A percentile compares a stretch with the other conserved stretches of the same genome.
These are phyloP conservation scores for Oreotrochilus melanogaster DNA, from an alignment of 2,113 vertebrate genomes.

Conservation along the genomic window DNA sequence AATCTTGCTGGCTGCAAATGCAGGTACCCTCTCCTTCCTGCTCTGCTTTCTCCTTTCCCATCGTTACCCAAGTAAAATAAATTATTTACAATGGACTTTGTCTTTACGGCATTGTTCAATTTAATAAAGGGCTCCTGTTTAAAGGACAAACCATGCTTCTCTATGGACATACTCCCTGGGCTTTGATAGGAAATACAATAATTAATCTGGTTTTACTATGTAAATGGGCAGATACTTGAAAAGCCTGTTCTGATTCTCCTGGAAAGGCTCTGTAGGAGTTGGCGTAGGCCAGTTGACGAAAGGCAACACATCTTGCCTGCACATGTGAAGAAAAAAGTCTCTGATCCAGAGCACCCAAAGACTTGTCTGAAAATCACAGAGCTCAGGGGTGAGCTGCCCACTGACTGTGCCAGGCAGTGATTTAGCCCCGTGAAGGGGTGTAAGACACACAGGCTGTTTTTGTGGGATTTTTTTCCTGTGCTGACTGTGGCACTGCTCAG, in stretches of 20 bases:
- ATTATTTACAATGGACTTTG: neutral
- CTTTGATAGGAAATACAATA: neutral
- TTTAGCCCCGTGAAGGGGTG: neutral
- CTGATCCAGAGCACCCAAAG: neutral
- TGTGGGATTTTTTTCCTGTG: neutral
- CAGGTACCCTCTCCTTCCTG: constrained; percentile 10
- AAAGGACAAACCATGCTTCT: neutral
- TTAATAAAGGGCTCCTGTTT: neutral
- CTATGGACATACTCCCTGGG: neutral
- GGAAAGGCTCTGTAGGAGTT: neutral
- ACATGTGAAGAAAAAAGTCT: neutral
- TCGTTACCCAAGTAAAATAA: neutral
- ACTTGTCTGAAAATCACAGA: neutral
- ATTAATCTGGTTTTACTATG: neutral
- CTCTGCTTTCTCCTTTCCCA: neutral
- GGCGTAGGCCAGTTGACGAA: neutral
- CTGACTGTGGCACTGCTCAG: neutral
- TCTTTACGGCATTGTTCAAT: neutral
- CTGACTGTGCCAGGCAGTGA: neutral
- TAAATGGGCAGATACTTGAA: neutral
- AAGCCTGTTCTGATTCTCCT: neutral
- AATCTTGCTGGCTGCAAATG: neutral
- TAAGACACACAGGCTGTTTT: neutral
- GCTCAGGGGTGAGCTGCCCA: neutral
- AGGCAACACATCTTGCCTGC: neutral